Conservation (phyloP, 2,888 invertebrate species). For the Troides helena region DNA sequence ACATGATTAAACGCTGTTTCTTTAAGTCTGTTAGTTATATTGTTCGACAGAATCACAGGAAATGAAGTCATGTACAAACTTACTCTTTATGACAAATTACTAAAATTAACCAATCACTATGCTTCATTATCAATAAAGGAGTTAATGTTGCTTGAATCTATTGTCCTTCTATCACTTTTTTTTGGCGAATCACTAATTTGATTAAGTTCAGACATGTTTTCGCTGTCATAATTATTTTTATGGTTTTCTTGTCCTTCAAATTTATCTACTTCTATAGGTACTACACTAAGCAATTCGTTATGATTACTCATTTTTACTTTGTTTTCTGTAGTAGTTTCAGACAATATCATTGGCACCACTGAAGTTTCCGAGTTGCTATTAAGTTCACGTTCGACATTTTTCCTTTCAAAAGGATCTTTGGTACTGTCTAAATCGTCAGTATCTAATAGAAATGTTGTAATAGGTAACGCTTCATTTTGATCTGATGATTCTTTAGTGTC, state of each 20-base stretch:
- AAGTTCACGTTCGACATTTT: conserved; percentile 9
- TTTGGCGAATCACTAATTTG: conserved; percentile 73
- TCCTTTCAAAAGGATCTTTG: conserved; percentile 26
- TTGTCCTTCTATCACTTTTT: conserved; percentile 72
- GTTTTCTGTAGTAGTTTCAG: conserved; percentile 22
- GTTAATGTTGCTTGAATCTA: conserved; percentile 61
- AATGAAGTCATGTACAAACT: conserved; percentile 59
- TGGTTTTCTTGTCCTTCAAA: conserved; percentile 47
- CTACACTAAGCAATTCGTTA: conserved; percentile 60
- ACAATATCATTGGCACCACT: conserved; percentile 7
- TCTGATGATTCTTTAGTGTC: conserved; percentile 33
- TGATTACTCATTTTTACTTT: conserved; percentile 38
- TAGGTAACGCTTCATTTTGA: conserved; percentile 38
- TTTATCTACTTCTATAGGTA: conserved; percentile 56
- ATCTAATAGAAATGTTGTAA: conserved; percentile 64
- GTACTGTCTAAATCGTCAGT: conserved; percentile 64
- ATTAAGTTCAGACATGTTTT: conserved; percentile 62
- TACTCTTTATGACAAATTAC: conserved; percentile 37
- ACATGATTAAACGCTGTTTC: conserved; percentile 18
- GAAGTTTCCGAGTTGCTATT: conserved; percentile 10
- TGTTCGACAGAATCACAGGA: conserved; percentile 66
- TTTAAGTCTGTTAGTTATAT: conserved; percentile 40
- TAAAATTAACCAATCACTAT: conserved; percentile 47
- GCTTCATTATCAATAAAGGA: conserved; percentile 62
- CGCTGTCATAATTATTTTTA: conserved; percentile 54